A percentile compares a stretch with the other conserved stretches of the same genome.
Conservation (phyloP, 2,888 invertebrate genomes). For the Morpho deidamia region DNA sequence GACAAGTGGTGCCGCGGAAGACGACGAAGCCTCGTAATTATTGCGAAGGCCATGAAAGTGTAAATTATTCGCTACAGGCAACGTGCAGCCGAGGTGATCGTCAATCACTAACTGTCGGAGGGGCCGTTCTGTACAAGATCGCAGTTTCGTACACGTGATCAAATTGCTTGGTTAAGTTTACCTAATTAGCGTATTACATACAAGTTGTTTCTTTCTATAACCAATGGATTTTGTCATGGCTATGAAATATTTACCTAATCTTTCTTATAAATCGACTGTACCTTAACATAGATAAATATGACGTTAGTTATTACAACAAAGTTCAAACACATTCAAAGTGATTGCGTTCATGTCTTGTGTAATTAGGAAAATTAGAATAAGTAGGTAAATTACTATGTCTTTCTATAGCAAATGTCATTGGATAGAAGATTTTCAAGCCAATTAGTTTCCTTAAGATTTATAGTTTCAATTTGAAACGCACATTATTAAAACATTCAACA, state of each 20-base stretch:
- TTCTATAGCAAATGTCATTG: too few species aligned
- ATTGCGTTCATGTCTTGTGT: too few species aligned
- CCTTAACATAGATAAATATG: too few species aligned
- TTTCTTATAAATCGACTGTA: background rate
- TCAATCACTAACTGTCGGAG: slow-evolving; percentile 50
- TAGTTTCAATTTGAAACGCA: too few species aligned
- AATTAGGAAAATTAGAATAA: too few species aligned
- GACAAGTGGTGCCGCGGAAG: slow-evolving; percentile 26
- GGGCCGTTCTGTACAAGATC: slow-evolving; percentile 19
- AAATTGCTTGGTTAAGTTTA: slow-evolving; percentile 13
- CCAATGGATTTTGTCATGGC: background rate
- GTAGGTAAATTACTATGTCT: too few species aligned
- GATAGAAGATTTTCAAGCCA: too few species aligned
- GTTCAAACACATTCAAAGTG: too few species aligned
- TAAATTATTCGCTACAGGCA: slow-evolving; percentile 18
- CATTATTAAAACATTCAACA: too few species aligned
- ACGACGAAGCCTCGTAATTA: slow-evolving; percentile 13
- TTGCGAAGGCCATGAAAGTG: slow-evolving; percentile 23
- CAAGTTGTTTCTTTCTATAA: slow-evolving; percentile 5
- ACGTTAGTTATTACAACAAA: too few species aligned
- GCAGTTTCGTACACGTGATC: slow-evolving; percentile 8
- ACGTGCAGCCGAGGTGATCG: slow-evolving; percentile 46
- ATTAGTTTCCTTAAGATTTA: too few species aligned
- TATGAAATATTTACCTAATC: slow-evolving; percentile 3
- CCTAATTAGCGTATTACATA: slow-evolving; percentile 13